A percentile compares a stretch with the other conserved stretches of the same genome.
Conservation (phyloP, 2,888 invertebrate genomes). For the Tupiocoris notatus region DNA sequence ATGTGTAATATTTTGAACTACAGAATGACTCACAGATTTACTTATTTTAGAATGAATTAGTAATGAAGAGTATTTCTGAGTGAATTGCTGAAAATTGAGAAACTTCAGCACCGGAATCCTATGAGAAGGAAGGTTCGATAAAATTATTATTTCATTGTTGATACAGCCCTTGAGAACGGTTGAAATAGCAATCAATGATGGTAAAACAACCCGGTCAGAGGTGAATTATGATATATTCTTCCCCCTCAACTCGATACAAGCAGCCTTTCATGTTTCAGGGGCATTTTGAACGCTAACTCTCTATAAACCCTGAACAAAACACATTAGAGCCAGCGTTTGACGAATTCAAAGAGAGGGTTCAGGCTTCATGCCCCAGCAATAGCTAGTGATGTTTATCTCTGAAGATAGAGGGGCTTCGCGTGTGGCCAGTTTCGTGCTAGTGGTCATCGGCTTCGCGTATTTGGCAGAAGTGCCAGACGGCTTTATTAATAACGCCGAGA, state of each 20-base stretch:
- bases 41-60: no score
- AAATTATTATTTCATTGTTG: no score
- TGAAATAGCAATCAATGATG: no score
- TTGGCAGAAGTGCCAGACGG: slow-evolving; percentile 13
- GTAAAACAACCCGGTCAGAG: no score
- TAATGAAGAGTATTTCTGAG: no score
- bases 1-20: no score
- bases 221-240: neutral
- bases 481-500: slow-evolving; percentile 21
- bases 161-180: no score
- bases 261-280: neutral
- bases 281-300: neutral
- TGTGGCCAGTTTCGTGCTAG: slow-evolving; percentile 1
- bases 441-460: slow-evolving; percentile 12
- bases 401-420: slow-evolving; percentile 3
- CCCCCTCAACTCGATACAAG: neutral
- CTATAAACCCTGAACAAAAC: neutral
- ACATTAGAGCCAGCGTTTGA: neutral
- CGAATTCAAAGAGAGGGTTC: slow-evolving; percentile 9
- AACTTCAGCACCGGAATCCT: no score
- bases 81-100: no score
- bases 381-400: neutral
- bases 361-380: neutral
- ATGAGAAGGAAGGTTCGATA: no score
- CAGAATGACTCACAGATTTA: no score